Percentiles rank a stretch among this genome's conserved stretches.
Evolutionary conservation across 2,797 vertebrate species (phyloP).

Genomic region (Fistularia commersonii): DNA sequence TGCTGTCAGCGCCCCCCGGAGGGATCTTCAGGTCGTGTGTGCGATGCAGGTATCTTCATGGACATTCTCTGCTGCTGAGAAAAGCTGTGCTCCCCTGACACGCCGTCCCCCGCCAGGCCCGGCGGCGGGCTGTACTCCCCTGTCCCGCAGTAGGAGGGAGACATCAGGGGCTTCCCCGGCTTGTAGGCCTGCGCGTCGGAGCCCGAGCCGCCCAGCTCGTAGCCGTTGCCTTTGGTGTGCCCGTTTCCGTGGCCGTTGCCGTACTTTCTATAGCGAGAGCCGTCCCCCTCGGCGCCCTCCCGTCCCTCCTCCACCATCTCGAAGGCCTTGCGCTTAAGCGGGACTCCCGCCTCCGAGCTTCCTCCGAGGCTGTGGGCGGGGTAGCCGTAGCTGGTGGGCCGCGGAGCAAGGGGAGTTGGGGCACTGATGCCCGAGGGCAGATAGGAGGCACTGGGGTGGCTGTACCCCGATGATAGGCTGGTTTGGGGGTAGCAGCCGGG

Average conservation of each 20-base stretch:
- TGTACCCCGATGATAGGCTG: slow-evolving; percentile 74
- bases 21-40: slow-evolving; percentile 70
- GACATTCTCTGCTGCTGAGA: slow-evolving; percentile 69
- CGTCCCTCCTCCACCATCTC: slow-evolving; percentile 72
- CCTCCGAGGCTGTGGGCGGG: slow-evolving; percentile 67
- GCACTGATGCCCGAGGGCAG: slow-evolving; percentile 83
- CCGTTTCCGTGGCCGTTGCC: slow-evolving; percentile 78
- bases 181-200: slow-evolving; percentile 65
- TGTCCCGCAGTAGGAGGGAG: slow-evolving; percentile 66
- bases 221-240: slow-evolving; percentile 79
- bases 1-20: slow-evolving; percentile 58
- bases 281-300: slow-evolving; percentile 64
- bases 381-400: slow-evolving; percentile 77
- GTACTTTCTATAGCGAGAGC: slow-evolving; percentile 83
- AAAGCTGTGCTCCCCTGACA: slow-evolving; percentile 68
- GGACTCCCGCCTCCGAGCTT: slow-evolving; percentile 53
- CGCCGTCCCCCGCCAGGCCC: slow-evolving; percentile 68
- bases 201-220: slow-evolving; percentile 49
- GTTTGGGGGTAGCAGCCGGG: slow-evolving; percentile 80
- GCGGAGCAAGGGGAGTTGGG: slow-evolving; percentile 79
- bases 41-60: slow-evolving; percentile 65
- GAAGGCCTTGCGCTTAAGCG: slow-evolving; percentile 77
- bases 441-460: slow-evolving; percentile 82
- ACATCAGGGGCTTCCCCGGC: slow-evolving; percentile 70
- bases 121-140: slow-evolving; percentile 78